Conservation (phyloP, 1,140 invertebrate genomes). For the Zaprionus taronus region DNA sequence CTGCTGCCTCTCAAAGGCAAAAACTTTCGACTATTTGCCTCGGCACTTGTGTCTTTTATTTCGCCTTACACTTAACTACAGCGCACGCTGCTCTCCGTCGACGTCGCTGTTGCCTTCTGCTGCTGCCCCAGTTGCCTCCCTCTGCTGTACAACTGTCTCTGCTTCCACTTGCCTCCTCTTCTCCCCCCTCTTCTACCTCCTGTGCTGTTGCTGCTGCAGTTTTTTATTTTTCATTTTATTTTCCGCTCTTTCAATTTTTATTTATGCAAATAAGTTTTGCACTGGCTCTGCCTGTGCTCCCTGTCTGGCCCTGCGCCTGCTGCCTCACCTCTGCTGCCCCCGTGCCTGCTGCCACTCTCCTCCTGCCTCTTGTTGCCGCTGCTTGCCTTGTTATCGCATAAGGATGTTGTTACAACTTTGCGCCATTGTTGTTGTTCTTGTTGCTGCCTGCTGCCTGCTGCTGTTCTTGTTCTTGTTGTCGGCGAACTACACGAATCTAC, state of each 20-base stretch:
- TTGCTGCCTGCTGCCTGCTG: slow-evolving; percentile 14
- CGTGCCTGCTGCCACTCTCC: slow-evolving; percentile 12
- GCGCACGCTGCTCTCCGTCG: slow-evolving; percentile 20
- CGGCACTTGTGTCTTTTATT: slow-evolving; percentile 79
- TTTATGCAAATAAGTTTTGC: slow-evolving; percentile 81
- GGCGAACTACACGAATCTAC: slow-evolving; percentile 49
- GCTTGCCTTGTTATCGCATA: slow-evolving; percentile 75
- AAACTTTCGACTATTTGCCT: slow-evolving; percentile 81
- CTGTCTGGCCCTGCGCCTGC: slow-evolving; percentile 36
- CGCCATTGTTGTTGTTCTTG: slow-evolving; percentile 26
- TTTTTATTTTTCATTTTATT: slow-evolving; percentile 53
- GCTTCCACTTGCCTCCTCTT: neutral
- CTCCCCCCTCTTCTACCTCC: neutral
- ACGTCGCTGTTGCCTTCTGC: neutral
- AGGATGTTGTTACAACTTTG: slow-evolving; percentile 81
- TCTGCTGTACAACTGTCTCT: too few relatives aligned
- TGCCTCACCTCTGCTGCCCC: slow-evolving; percentile 1
- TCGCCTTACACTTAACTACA: slow-evolving; percentile 65
- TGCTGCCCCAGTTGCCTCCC: too few relatives aligned
- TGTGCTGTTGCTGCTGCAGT: neutral
- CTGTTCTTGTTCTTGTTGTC: slow-evolving; percentile 13
- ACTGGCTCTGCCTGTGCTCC: slow-evolving; percentile 55
- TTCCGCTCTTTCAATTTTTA: slow-evolving; percentile 79
- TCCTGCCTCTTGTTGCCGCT: slow-evolving; percentile 34
- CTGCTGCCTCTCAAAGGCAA: slow-evolving; percentile 70